Percentiles rank a stretch among this genome's conserved stretches.
Evolutionary conservation across 2,888 invertebrate genomes (phyloP).

Genomic region (Acrobasis repandana): DNA sequence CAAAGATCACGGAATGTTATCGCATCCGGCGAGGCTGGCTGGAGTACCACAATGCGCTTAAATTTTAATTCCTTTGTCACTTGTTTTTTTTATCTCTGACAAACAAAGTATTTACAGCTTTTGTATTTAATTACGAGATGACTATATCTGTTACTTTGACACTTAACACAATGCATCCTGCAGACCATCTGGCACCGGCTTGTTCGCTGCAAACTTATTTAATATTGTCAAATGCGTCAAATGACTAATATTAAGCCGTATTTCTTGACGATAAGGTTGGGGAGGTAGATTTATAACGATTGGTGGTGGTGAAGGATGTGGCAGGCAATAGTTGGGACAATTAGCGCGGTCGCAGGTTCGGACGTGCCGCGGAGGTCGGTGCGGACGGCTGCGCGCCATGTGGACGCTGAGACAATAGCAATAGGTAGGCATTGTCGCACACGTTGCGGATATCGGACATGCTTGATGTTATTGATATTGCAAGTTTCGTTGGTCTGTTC

Average conservation of each 20-base stretch:
- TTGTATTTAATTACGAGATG: constrained; percentile 23
- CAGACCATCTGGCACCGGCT: constrained; percentile 27
- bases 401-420: constrained; percentile 30
- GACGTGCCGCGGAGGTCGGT: constrained; percentile 40
- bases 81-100: constrained; percentile 17
- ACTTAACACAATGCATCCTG: constrained; percentile 27
- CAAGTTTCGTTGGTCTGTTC: neutral
- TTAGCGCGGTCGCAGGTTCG: constrained; percentile 34
- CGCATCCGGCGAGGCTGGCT: constrained; percentile 10
- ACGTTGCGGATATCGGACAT: constrained; percentile 6
- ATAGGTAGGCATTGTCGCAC: constrained; percentile 12
- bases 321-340: constrained; percentile 26
- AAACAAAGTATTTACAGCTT: constrained; percentile 18
- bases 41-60: constrained; percentile 2
- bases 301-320: constrained; percentile 30
- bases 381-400: constrained; percentile 50
- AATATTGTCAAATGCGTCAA: too few relatives aligned
- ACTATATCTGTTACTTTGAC: constrained; percentile 35
- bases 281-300: neutral
- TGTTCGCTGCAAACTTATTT: constrained; percentile 7
- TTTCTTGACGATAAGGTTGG: neutral
- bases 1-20: constrained; percentile 17
- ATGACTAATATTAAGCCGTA: neutral
- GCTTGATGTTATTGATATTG: neutral
- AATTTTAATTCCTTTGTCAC: constrained; percentile 22